Evolutionary conservation across 2,113 vertebrate genomes (phyloP).

Genomic region (Anolis sagrei): DNA sequence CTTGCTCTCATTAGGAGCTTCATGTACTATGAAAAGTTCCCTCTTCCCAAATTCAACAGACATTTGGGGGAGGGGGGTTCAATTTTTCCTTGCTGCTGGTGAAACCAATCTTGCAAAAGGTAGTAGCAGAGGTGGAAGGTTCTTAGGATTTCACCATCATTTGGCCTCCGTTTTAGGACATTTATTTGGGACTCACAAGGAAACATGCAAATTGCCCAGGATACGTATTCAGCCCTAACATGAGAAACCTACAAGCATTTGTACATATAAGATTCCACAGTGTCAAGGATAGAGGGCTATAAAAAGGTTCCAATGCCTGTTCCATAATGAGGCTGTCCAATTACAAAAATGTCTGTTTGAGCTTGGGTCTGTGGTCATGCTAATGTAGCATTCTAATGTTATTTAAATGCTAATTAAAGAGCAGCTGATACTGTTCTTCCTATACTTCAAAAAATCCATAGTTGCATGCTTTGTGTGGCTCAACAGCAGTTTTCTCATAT

Average conservation of each 20-base stretch:
- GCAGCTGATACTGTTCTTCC: not conserved
- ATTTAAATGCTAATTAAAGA: not conserved
- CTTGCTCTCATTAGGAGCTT: too few relatives aligned
- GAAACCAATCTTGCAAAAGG: not conserved
- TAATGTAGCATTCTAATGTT: not conserved
- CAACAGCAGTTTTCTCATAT: constrained; percentile 16
- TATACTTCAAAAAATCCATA: not conserved
- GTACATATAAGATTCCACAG: not conserved
- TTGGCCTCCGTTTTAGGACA: too few relatives aligned
- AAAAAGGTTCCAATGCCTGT: not conserved
- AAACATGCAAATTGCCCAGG: not conserved
- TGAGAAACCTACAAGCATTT: not conserved
- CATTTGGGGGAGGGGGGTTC: too few relatives aligned
- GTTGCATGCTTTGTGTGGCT: not conserved
- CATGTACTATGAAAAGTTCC: too few relatives aligned
- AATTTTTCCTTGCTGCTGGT: too few relatives aligned
- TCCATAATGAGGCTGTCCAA: not conserved
- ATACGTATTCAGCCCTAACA: not conserved
- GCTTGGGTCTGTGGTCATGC: not conserved
- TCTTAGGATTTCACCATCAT: too few relatives aligned
- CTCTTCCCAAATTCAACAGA: too few relatives aligned
- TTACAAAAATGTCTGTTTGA: not conserved
- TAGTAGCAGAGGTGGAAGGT: not conserved
- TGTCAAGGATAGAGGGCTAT: not conserved
- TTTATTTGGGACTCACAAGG: not conserved